A percentile compares a stretch with the other conserved stretches of the same genome.
phyloP scores from a whole-genome alignment of 2,113 vertebrate genomes.

The Talpa occidentalis region DNA sequence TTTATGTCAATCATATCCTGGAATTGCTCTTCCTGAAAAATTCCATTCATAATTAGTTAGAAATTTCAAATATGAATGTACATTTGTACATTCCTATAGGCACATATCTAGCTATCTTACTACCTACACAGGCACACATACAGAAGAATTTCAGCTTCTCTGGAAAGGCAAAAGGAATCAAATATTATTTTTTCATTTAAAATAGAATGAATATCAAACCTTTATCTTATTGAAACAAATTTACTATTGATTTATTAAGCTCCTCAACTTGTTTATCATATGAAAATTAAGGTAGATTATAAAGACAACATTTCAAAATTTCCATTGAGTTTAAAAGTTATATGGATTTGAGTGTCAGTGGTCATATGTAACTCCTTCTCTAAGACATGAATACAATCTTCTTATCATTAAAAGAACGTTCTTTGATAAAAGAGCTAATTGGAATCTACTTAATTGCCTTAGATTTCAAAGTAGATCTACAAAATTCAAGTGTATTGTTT shows the following conservation, averaged over 20 bases:
- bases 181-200: background rate
- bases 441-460: background rate
- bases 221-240: constrained; percentile 13
- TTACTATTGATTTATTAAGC: background rate
- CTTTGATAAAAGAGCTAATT: background rate
- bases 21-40: background rate
- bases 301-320: background rate
- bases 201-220: background rate
- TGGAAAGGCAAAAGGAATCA: background rate
- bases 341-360: background rate
- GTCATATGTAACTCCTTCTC: background rate
- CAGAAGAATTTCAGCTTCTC: background rate
- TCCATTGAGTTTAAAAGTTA: background rate
- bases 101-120: background rate
- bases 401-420: background rate
- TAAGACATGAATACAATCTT: background rate
- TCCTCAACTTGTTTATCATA: background rate
- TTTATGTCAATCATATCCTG: background rate
- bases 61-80: background rate
- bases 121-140: background rate
- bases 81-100: background rate
- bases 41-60: background rate
- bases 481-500: background rate
- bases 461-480: background rate
- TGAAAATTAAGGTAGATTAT: background rate